Conservation (phyloP, 2,113 vertebrate species). For the Notothenia coriiceps region DNA sequence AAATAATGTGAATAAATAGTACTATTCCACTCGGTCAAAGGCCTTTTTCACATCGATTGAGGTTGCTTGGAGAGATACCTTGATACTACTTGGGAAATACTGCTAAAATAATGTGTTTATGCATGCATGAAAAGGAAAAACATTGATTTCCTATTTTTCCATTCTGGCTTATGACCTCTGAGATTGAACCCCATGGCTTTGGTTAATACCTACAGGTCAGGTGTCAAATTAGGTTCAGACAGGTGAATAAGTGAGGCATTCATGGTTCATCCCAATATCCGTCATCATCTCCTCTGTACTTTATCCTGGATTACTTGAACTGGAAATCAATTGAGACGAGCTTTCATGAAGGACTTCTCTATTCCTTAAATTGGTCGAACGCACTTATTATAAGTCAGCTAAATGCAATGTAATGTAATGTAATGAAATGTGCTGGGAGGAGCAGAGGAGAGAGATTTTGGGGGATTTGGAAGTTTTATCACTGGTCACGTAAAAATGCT, state of each 20-base stretch:
- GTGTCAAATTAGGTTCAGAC: conserved; percentile 10
- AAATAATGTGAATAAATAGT: no score
- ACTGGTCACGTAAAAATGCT: not conserved
- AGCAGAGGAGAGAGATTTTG: not conserved
- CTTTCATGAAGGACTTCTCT: not conserved
- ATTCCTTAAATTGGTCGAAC: not conserved
- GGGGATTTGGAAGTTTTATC: not conserved
- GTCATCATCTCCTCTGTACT: not conserved
- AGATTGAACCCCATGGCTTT: not conserved
- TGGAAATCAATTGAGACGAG: not conserved
- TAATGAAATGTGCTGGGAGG: not conserved
- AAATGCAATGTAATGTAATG: no score
- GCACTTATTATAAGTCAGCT: no score
- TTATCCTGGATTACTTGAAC: not conserved
- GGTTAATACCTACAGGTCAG: conserved; percentile 15
- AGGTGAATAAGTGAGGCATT: not conserved
- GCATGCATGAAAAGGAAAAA: not conserved
- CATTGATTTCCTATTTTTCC: not conserved
- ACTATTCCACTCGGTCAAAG: no score
- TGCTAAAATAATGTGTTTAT: not conserved
- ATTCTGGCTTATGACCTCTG: not conserved
- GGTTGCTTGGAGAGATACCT: no score
- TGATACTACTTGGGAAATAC: not conserved
- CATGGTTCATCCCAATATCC: not conserved
- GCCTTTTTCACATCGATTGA: no score